phyloP scores from a whole-genome alignment of 2,113 vertebrate species.

The Heterocephalus glaber region DNA sequence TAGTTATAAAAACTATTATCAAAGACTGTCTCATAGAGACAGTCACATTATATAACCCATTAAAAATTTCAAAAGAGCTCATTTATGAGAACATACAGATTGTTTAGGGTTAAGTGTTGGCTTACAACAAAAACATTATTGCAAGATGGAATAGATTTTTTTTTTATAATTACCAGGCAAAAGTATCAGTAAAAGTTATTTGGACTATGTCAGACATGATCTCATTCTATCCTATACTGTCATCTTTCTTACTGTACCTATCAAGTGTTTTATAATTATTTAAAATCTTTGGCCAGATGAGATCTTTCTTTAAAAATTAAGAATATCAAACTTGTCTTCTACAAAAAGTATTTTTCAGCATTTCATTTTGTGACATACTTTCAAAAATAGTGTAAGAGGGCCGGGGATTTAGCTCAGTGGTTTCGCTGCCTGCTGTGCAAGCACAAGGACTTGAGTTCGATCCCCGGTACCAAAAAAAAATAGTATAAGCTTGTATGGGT shows the following conservation, averaged over 20 bases:
- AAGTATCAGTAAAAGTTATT: slow-evolving; percentile 54
- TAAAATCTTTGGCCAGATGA: not conserved
- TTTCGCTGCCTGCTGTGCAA: no score
- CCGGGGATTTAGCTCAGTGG: no score
- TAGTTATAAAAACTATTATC: slow-evolving; percentile 21
- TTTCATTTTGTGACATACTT: slow-evolving; percentile 9
- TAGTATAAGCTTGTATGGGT: not conserved
- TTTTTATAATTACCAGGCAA: not conserved
- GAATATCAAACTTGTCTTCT: not conserved
- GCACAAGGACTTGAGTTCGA: no score
- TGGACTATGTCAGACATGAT: not conserved
- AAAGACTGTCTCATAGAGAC: not conserved
- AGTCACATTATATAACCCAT: not conserved
- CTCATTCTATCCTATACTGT: not conserved
- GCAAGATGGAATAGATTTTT: not conserved
- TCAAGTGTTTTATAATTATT: slow-evolving; percentile 35
- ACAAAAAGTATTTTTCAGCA: slow-evolving; percentile 47
- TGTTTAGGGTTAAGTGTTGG: not conserved
- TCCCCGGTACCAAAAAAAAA: not conserved
- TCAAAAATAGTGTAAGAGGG: slow-evolving; percentile 16
- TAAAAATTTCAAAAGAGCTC: slow-evolving; percentile 9
- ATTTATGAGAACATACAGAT: not conserved
- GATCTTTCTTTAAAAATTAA: not conserved
- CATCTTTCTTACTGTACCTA: not conserved
- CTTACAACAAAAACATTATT: slow-evolving; percentile 8